phyloP scores from a whole-genome alignment of 2,888 invertebrate species.

The Oegoconia quadripuncta region DNA sequence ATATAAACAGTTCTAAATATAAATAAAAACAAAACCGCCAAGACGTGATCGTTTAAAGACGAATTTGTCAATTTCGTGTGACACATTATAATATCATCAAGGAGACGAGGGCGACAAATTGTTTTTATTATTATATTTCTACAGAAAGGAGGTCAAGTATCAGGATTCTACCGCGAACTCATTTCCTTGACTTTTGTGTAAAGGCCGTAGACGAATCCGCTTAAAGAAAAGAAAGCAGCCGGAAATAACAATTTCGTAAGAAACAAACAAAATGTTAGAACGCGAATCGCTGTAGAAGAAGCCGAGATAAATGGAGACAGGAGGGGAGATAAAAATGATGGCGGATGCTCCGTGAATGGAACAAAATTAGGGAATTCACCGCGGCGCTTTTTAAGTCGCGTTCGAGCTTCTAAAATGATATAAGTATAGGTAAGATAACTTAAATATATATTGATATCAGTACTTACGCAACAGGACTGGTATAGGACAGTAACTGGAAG shows the following conservation, averaged over 20 bases:
- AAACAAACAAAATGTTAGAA: slow-evolving; percentile 74
- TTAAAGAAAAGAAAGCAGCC: slow-evolving; percentile 68
- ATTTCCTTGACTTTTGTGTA: slow-evolving; percentile 65
- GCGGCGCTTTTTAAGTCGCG: slow-evolving; percentile 52
- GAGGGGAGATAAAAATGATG: slow-evolving; percentile 77
- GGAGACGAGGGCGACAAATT: slow-evolving; percentile 30
- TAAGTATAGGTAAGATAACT: too few relatives aligned
- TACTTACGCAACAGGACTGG: too few relatives aligned
- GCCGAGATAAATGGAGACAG: slow-evolving; percentile 71
- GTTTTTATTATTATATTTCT: slow-evolving; percentile 47
- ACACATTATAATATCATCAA: neutral
- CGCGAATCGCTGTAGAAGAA: slow-evolving; percentile 61
- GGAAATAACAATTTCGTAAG: slow-evolving; percentile 76
- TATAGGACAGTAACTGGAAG: too few relatives aligned
- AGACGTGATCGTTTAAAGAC: too few relatives aligned
- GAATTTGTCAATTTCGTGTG: neutral
- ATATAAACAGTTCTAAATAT: too few relatives aligned
- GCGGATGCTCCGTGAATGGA: slow-evolving; percentile 71
- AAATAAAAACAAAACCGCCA: too few relatives aligned
- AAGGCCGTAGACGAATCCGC: slow-evolving; percentile 62
- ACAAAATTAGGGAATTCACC: slow-evolving; percentile 73
- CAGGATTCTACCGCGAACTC: slow-evolving; percentile 56
- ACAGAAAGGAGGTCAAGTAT: slow-evolving; percentile 59
- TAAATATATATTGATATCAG: too few relatives aligned
- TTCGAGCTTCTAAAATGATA: slow-evolving; percentile 57